Percentiles rank a stretch among this genome's conserved stretches.
Conservation (phyloP, 1,140 invertebrate species). For the Ceratina australensis region DNA sequence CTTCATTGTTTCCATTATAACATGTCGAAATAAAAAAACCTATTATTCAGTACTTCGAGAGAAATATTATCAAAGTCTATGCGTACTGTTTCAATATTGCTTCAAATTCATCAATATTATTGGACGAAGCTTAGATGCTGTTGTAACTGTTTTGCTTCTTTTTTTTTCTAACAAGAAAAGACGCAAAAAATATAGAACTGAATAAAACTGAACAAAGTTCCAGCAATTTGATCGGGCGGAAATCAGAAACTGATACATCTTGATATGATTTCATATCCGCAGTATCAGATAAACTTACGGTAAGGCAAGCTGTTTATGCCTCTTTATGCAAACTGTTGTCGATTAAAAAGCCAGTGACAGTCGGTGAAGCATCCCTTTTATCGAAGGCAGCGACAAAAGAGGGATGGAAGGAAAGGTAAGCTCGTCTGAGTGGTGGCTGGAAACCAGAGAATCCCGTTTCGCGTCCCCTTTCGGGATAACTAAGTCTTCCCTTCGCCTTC, state of each 20-base stretch:
- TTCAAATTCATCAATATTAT: conserved; percentile 4
- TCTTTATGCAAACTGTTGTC: not conserved
- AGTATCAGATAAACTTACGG: too few species aligned
- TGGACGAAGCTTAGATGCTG: not conserved
- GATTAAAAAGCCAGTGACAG: conserved; percentile 39
- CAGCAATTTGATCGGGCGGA: too few species aligned
- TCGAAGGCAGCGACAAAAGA: conserved; percentile 7
- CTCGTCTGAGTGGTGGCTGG: conserved; percentile 33
- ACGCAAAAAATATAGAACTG: too few species aligned
- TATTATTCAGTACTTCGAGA: not conserved
- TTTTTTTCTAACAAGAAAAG: too few species aligned
- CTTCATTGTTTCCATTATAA: not conserved
- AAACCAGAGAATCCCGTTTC: conserved; percentile 58
- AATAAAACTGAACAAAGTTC: too few species aligned
- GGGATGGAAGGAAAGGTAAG: conserved; percentile 49
- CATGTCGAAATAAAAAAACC: not conserved
- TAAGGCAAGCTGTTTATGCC: too few species aligned
- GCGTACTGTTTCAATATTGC: not conserved
- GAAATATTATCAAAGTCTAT: conserved; percentile 4
- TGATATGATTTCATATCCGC: too few species aligned
- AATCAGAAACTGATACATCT: too few species aligned
- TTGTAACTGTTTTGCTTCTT: not conserved
- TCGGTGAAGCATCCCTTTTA: conserved; percentile 18
- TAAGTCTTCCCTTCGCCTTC: conserved; percentile 57
- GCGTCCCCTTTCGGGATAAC: conserved; percentile 58